Evolutionary conservation across 1,140 invertebrate genomes (phyloP), one percentile per base, ranked within the genome.

Genomic region (Oscheius sp.): DNA sequence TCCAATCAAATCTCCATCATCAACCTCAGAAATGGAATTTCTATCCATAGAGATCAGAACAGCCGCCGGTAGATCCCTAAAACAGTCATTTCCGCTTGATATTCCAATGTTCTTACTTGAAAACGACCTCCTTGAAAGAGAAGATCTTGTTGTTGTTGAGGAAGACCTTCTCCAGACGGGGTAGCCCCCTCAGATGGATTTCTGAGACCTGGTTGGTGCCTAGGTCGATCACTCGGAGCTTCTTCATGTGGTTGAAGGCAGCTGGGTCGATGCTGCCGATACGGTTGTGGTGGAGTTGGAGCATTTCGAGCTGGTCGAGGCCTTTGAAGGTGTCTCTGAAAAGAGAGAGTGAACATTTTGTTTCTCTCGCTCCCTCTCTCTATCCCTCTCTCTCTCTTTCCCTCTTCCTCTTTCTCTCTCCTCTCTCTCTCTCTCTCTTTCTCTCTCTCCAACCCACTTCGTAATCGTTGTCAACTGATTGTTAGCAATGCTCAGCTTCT

Each of bases 61-160:
- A 2, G 83, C 66, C 36, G 58, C 32, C 10, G 75, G 46, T 23
- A 81, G 46, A 32, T 79, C 73, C 29, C 38, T n/a, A 34, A 69
- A 26, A 28, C 35, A 15, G 63, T 18, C 29, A 31, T 65, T 20
- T n/a, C n/a, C 29, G n/a, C 1, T 36, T 10, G 18, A 65, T 2
- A 32, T 34, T 7, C 20, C 26, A 49, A 23, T n/a, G 18, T 3
- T 55, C 66, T 59, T 18, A 68, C 67, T 74, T 74, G 15, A 82
- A 64, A 42, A 64, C 42, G 3, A 82, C 76, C 28, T 78, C 29
- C 45, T 80, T 73, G 42, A 82, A 35, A 18, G 72, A 68, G n/a
- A 69, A 20, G 35, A 82, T 73, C 15, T 62, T 73, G 55, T 82
- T 82, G 70, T 82, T 82, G 70, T 82, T 84, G 36, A 82, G 67